Conservation (phyloP, 2,797 vertebrate genomes). For the Paedocypris micromegethes region DNA sequence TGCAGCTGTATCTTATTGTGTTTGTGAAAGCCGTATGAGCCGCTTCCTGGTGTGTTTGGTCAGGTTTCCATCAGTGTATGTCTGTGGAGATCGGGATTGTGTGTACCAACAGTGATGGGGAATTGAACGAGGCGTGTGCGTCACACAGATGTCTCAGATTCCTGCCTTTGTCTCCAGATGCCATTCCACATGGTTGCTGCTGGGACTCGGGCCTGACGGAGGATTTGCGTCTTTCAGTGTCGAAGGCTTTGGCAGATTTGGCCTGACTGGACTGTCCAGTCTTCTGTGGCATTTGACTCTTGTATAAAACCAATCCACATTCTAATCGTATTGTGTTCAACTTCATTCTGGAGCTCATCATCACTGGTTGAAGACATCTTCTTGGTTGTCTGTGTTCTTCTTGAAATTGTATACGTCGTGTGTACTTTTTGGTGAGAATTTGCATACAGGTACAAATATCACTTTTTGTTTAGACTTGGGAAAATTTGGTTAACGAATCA, state of each 20-base stretch:
- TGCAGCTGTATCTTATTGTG: conserved; percentile 44
- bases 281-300: not conserved
- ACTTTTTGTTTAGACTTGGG: no score
- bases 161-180: conserved; percentile 72
- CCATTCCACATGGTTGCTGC: conserved; percentile 68
- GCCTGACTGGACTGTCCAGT: not conserved
- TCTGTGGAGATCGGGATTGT: conserved; percentile 23
- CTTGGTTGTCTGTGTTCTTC: no score
- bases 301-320: not conserved
- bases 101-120: conserved; percentile 25
- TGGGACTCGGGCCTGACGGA: conserved; percentile 33
- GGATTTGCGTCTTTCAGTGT: conserved; percentile 23
- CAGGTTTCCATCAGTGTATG: conserved; percentile 29
- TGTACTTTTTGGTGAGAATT: no score
- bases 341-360: no score
- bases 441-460: no score
- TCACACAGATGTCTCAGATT: conserved; percentile 62
- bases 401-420: no score
- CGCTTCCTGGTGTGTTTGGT: conserved; percentile 36
- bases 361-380: no score
- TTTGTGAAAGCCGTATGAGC: conserved; percentile 12
- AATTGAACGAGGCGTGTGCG: conserved; percentile 31
- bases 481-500: no score
- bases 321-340: no score
- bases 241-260: conserved; percentile 29